These are phyloP conservation scores for Montipora capricornis DNA, from an alignment of 64 coral and sea anemone genomes.

Conservation along the genomic window DNA sequence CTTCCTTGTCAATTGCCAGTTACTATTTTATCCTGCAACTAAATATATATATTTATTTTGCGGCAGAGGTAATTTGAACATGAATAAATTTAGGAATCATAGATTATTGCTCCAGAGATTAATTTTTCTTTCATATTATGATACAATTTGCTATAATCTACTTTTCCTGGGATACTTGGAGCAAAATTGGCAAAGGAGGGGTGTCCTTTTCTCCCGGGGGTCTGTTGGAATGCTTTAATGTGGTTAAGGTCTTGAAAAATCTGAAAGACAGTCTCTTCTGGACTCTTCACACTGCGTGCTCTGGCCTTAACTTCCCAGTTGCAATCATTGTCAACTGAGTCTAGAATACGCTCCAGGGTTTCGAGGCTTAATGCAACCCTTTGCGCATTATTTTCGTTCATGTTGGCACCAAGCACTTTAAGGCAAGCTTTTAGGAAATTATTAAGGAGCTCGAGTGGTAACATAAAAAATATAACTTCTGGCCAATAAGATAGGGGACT, in stretches of 20 bases:
- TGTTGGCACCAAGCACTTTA: conserved; percentile 41
- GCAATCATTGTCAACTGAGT: conserved; percentile 38
- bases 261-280: conserved; percentile 57
- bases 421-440: conserved; percentile 46
- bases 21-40: too few relatives aligned
- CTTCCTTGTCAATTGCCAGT: too few relatives aligned
- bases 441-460: conserved; percentile 38
- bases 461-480: too few relatives aligned
- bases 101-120: conserved; percentile 4
- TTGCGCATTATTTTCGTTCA: conserved; percentile 52
- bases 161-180: conserved; percentile 12
- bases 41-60: too few relatives aligned
- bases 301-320: conserved; percentile 14
- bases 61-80: too few relatives aligned
- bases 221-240: conserved; percentile 46
- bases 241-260: conserved; percentile 47
- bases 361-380: conserved; percentile 51
- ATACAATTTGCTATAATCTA: conserved; percentile 48
- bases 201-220: conserved; percentile 47
- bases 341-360: neutral
- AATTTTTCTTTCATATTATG: conserved; percentile 47
- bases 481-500: too few relatives aligned
- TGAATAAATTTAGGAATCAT: too few relatives aligned
- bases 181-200: conserved; percentile 41
- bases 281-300: conserved; percentile 28